These are phyloP conservation scores for Cerastoderma edule DNA, from an alignment of 2,888 invertebrate genomes.

Conservation along the genomic window DNA sequence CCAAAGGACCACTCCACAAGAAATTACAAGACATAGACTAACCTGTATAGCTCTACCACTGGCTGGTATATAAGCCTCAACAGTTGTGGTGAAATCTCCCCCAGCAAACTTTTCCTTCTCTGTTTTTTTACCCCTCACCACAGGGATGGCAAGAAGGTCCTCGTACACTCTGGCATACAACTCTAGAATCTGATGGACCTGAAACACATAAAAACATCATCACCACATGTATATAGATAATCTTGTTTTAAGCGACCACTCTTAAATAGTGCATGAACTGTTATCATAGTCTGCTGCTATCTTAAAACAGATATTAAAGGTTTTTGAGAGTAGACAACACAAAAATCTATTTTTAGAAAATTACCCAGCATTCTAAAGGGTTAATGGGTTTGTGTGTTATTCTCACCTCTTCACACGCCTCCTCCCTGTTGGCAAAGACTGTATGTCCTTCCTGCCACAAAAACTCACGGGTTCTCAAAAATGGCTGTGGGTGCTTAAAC, in stretches of 20 bases:
- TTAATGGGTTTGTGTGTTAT: too few relatives aligned
- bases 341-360: too few relatives aligned
- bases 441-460: conserved; percentile 99
- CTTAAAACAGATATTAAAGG: too few relatives aligned
- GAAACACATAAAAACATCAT: too few relatives aligned
- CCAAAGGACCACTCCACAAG: too few relatives aligned
- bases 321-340: too few relatives aligned
- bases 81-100: conserved; percentile 97
- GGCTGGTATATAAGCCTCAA: conserved; percentile 97
- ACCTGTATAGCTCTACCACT: conserved; percentile 97
- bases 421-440: conserved; percentile 92
- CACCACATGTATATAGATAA: too few relatives aligned
- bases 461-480: conserved; percentile 98
- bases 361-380: too few relatives aligned
- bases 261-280: too few relatives aligned
- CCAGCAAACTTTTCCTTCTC: conserved; percentile 99
- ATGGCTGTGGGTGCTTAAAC: conserved; percentile 99
- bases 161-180: conserved; percentile 96
- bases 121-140: conserved; percentile 91
- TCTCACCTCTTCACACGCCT: conserved; percentile 95
- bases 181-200: conserved; percentile 87
- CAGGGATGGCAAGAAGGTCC: conserved; percentile 95
- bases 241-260: too few relatives aligned
- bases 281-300: too few relatives aligned
- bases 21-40: too few relatives aligned